phyloP scores from a whole-genome alignment of 1,140 invertebrate species.

The Thaumatotibia leucotreta region DNA sequence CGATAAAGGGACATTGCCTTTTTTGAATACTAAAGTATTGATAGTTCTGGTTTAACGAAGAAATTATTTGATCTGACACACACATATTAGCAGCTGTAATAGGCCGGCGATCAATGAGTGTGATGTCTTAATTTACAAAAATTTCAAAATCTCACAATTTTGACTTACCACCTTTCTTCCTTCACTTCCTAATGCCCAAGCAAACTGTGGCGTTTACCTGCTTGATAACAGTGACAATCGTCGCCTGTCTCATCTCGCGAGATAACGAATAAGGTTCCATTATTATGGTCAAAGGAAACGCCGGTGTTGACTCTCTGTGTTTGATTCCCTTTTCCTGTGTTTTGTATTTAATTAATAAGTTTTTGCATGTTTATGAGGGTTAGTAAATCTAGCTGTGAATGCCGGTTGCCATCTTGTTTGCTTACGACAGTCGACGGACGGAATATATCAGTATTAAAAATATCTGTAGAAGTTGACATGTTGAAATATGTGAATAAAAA shows the following conservation, averaged over 20 bases:
- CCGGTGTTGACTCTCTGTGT: constrained; percentile 42
- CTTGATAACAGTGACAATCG: constrained; percentile 39
- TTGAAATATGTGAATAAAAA: too few species aligned
- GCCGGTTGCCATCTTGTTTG: too few species aligned
- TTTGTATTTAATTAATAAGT: constrained; percentile 22
- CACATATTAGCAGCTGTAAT: too few species aligned
- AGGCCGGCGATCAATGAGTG: too few species aligned
- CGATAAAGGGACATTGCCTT: too few species aligned
- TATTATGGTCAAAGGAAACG: constrained; percentile 58
- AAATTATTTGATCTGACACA: too few species aligned
- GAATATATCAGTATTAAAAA: too few species aligned
- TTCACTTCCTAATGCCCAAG: constrained; percentile 36
- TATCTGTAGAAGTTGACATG: too few species aligned
- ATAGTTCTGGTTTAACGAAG: too few species aligned
- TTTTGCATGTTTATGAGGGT: not conserved
- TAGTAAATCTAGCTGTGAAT: not conserved
- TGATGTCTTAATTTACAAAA: not conserved
- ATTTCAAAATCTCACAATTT: not conserved
- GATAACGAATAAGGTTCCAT: constrained; percentile 40
- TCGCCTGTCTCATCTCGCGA: constrained; percentile 36
- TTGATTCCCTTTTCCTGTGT: constrained; percentile 36
- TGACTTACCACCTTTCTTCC: not conserved
- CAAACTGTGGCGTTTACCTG: constrained; percentile 40
- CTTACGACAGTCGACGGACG: too few species aligned
- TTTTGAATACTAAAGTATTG: too few species aligned